Percentiles rank a stretch among this genome's conserved stretches.
These are phyloP conservation scores for Sialis fuliginosa DNA, from an alignment of 2,888 invertebrate species.

Conservation along the genomic window DNA sequence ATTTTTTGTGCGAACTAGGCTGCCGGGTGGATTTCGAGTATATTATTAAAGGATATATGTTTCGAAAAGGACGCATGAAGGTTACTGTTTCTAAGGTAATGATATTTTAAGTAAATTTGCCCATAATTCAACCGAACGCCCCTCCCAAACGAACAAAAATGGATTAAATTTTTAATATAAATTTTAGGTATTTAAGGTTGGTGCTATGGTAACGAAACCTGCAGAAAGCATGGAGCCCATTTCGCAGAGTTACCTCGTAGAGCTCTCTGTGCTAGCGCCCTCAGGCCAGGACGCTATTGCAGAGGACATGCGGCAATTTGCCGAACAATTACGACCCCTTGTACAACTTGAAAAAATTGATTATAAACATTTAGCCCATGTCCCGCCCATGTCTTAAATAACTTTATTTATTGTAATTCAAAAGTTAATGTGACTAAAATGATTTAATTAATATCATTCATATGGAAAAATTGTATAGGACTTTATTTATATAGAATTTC, in stretches of 20 bases:
- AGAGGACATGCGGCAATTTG: constrained; percentile 89
- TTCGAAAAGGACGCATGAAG: constrained; percentile 92
- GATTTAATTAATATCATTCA: no score
- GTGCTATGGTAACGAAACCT: constrained; percentile 51
- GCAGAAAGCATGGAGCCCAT: constrained; percentile 63
- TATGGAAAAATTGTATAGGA: no score
- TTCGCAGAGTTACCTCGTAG: constrained; percentile 84
- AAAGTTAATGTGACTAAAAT: no score
- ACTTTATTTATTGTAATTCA: background rate
- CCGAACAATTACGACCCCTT: constrained; percentile 82
- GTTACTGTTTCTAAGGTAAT: constrained; percentile 71
- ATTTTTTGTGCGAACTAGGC: constrained; percentile 83
- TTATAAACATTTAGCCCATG: constrained; percentile 49
- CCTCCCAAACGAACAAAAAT: no score
- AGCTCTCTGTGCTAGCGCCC: constrained; percentile 77
- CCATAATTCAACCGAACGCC: no score
- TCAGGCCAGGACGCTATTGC: constrained; percentile 88
- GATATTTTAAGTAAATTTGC: no score
- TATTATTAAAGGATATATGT: constrained; percentile 82
- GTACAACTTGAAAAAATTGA: constrained; percentile 88
- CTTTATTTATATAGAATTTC: no score
- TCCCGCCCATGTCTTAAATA: background rate
- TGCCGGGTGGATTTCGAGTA: constrained; percentile 87
- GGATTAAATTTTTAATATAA: no score
- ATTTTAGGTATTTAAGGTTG: constrained; percentile 57